These are phyloP conservation scores for Microplitis manilae DNA, from an alignment of 2,888 invertebrate genomes.

Conservation along the genomic window DNA sequence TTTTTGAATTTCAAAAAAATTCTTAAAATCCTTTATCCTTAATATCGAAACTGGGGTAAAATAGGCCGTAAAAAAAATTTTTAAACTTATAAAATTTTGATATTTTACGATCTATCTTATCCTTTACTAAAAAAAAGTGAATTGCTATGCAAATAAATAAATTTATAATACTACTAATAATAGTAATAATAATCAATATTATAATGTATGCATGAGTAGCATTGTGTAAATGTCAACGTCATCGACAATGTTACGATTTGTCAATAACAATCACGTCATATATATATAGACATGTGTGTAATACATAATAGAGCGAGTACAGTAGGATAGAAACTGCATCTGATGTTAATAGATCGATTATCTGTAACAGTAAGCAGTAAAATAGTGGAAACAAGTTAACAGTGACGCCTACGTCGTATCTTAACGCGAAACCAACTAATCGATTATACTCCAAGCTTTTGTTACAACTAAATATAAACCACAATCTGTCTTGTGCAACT, in stretches of 20 bases:
- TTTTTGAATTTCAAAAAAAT: too few relatives aligned
- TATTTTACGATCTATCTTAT: too few relatives aligned
- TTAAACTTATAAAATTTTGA: too few relatives aligned
- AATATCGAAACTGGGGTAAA: too few relatives aligned
- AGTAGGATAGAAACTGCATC: conserved; percentile 60
- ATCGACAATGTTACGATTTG: conserved; percentile 65
- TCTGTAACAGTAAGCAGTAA: conserved; percentile 32
- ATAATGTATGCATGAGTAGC: conserved; percentile 40
- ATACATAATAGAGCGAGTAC: conserved; percentile 24
- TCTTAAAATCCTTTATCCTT: too few relatives aligned
- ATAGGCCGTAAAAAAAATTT: too few relatives aligned
- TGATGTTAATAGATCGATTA: conserved; percentile 67
- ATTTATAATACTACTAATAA: too few relatives aligned
- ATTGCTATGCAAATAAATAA: too few relatives aligned
- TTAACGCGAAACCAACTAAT: conserved; percentile 6
- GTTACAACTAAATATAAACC: too few relatives aligned
- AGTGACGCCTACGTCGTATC: conserved; percentile 26
- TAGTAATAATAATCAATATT: too few relatives aligned
- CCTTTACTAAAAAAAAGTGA: too few relatives aligned
- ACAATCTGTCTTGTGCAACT: too few relatives aligned
- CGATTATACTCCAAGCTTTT: neutral
- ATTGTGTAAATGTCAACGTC: neutral
- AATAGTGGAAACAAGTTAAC: conserved; percentile 22
- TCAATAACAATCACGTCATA: conserved; percentile 68
- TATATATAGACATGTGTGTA: neutral